Percentiles rank a stretch among this genome's conserved stretches.
These are phyloP conservation scores for fruit fly (Drosophila melanogaster) DNA, from an alignment of 1,140 invertebrate species.

Conservation along the genomic window DNA sequence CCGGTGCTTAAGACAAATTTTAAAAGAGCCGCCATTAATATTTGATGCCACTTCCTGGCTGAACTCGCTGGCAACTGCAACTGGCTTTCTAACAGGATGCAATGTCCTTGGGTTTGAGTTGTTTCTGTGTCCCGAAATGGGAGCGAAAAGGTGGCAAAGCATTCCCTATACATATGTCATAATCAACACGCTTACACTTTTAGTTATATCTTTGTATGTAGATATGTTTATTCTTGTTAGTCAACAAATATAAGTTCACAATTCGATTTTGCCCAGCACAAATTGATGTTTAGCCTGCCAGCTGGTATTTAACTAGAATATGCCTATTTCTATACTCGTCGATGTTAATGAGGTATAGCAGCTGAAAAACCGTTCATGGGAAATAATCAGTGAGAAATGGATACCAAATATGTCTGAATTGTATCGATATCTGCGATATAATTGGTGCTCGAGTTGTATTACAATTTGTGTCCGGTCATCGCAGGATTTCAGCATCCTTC, in stretches of 20 bases:
- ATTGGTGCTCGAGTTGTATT: conserved; percentile 41
- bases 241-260: no score
- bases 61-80: conserved; percentile 43
- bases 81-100: conserved; percentile 40
- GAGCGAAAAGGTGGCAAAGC: not conserved
- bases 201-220: no score
- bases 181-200: conserved; percentile 7
- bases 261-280: no score
- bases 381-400: not conserved
- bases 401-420: not conserved
- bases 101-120: conserved; percentile 36
- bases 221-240: no score
- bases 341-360: not conserved
- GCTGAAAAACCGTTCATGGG: not conserved
- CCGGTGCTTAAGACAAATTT: conserved; percentile 81
- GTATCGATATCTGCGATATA: conserved; percentile 32
- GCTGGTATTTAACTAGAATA: no score
- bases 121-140: not conserved
- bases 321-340: not conserved
- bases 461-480: conserved; percentile 1
- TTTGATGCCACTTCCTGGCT: conserved; percentile 70
- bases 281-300: no score
- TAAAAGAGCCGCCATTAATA: conserved; percentile 77
- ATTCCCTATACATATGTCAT: conserved; percentile 40
- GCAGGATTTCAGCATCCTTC: not conserved